Evolutionary conservation across 2,888 invertebrate species (phyloP).

Genomic region (Cyrtodaria siliqua): DNA sequence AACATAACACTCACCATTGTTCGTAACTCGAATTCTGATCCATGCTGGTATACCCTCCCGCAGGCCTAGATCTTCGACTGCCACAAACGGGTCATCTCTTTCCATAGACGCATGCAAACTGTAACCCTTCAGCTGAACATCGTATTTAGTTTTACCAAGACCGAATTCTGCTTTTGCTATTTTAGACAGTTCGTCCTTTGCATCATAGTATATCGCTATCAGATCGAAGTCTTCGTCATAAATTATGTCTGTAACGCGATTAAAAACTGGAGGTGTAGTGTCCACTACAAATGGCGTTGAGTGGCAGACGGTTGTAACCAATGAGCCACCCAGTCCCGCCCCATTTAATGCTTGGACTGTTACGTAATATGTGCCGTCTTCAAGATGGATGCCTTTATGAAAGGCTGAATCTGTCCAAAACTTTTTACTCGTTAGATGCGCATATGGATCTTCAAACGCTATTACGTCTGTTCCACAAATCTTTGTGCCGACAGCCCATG

Average conservation of each 20-base stretch:
- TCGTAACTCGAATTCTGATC: constrained; percentile 72
- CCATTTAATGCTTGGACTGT: constrained; percentile 74
- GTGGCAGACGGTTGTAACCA: constrained; percentile 76
- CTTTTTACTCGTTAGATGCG: constrained; percentile 63
- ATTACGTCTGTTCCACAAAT: constrained; percentile 70
- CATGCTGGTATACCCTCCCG: constrained; percentile 74
- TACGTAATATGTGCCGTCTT: constrained; percentile 74
- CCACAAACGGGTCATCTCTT: constrained; percentile 64
- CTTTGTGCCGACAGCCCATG: constrained; percentile 72
- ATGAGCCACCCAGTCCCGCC: constrained; percentile 71
- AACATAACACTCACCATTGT: constrained; percentile 73
- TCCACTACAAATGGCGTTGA: constrained; percentile 72
- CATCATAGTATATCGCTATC: constrained; percentile 71
- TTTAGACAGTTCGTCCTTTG: constrained; percentile 63
- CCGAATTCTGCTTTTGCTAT: constrained; percentile 73
- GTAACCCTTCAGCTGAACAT: constrained; percentile 67
- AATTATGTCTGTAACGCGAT: constrained; percentile 66
- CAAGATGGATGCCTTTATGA: constrained; percentile 66
- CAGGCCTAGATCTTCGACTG: constrained; percentile 70
- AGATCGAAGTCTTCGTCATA: constrained; percentile 76
- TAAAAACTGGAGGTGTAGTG: constrained; percentile 70
- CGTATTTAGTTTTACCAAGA: constrained; percentile 73
- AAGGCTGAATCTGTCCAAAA: constrained; percentile 76
- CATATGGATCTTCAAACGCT: constrained; percentile 70
- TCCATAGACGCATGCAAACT: constrained; percentile 62